phyloP scores from a whole-genome alignment of 2,113 vertebrate genomes.

The Amphiprion percula region DNA sequence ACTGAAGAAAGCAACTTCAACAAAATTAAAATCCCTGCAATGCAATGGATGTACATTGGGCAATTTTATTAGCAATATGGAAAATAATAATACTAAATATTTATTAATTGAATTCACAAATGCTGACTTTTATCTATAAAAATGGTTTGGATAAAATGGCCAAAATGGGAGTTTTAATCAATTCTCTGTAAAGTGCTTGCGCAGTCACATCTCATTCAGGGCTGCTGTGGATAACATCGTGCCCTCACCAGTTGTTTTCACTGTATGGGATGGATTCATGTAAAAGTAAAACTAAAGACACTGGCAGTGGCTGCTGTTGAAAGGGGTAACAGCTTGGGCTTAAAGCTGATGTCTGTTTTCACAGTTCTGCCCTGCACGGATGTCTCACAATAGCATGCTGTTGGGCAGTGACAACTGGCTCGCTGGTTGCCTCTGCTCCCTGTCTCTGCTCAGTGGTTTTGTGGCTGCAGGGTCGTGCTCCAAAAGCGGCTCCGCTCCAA shows the following conservation, averaged over 20 bases:
- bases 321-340: not conserved
- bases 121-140: not conserved
- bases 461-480: conserved; percentile 42
- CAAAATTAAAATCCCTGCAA: too few species aligned
- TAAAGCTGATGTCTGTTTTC: conserved; percentile 26
- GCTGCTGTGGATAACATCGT: not conserved
- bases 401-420: conserved; percentile 47
- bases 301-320: not conserved
- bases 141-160: not conserved
- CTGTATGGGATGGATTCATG: not conserved
- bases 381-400: conserved; percentile 41
- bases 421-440: conserved; percentile 32
- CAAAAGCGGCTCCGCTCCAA: conserved; percentile 54
- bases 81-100: not conserved
- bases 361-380: conserved; percentile 16
- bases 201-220: not conserved
- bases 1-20: too few species aligned
- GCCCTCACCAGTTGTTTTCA: too few species aligned
- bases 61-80: not conserved
- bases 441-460: conserved; percentile 40
- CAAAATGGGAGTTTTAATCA: not conserved
- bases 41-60: too few species aligned
- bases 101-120: not conserved
- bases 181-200: not conserved
- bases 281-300: not conserved